Percentiles rank a stretch among this genome's conserved stretches.
These are phyloP conservation scores for Chironomus riparius DNA, from an alignment of 2,888 invertebrate genomes.

Conservation along the genomic window DNA sequence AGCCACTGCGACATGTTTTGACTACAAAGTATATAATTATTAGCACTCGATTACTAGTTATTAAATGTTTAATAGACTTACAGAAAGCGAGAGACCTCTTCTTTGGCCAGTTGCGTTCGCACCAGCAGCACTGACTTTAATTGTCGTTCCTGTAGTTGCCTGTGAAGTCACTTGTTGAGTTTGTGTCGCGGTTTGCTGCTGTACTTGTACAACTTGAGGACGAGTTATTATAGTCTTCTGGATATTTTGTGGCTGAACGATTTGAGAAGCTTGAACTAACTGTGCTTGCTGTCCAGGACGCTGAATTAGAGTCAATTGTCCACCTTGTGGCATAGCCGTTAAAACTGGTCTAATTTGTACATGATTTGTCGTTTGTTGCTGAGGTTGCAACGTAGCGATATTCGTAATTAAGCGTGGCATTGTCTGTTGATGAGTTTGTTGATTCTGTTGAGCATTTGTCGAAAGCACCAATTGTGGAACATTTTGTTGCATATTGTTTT, in stretches of 20 bases:
- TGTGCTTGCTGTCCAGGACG: slow-evolving; percentile 43
- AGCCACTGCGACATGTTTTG: slow-evolving; percentile 92
- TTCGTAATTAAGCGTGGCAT: slow-evolving; percentile 37
- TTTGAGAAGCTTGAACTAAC: slow-evolving; percentile 39
- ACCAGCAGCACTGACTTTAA: slow-evolving; percentile 31
- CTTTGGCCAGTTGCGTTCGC: slow-evolving; percentile 29
- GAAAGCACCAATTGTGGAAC: slow-evolving; percentile 30
- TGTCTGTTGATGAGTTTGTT: slow-evolving; percentile 34
- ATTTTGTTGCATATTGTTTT: slow-evolving; percentile 33
- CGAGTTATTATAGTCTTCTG: slow-evolving; percentile 41
- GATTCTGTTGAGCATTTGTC: slow-evolving; percentile 36
- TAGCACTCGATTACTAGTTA: slow-evolving; percentile 13
- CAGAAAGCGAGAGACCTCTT: slow-evolving; percentile 40
- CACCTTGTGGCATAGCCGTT: slow-evolving; percentile 35
- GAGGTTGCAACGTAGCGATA: slow-evolving; percentile 33
- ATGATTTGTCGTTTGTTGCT: slow-evolving; percentile 18
- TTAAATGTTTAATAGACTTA: slow-evolving; percentile 32
- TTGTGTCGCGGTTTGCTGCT: slow-evolving; percentile 37
- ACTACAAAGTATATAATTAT: slow-evolving; percentile 47
- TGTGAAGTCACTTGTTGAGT: slow-evolving; percentile 33
- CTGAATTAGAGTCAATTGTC: slow-evolving; percentile 41
- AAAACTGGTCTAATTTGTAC: slow-evolving; percentile 37
- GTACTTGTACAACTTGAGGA: slow-evolving; percentile 33
- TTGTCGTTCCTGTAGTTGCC: slow-evolving; percentile 41
- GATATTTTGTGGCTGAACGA: slow-evolving; percentile 30